Evolutionary conservation across 2,113 vertebrate species (phyloP), one percentile per base, ranked within the genome.

Genomic region (Gambusia holbrooki): DNA sequence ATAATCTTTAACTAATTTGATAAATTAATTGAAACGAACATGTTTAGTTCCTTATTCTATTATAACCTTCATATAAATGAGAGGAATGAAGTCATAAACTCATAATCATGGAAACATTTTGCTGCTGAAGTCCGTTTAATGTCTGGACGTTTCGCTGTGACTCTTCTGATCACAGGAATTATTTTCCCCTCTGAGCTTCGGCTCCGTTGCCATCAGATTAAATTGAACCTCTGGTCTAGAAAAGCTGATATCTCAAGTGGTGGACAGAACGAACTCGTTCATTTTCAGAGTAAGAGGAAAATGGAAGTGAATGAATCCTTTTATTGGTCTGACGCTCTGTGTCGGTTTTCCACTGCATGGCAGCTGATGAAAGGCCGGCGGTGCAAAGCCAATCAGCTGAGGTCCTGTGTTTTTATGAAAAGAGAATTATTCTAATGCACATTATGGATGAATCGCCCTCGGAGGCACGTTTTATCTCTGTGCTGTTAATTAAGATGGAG

Each of bases 401-500:
- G 84, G 84, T 82, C n/a, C 80, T 88, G 75, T 22, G 74, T 64
- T 87, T 78, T 76, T 79, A 54, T 85, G 68, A 87, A 91, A 91
- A 74, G 79, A 60, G 70, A 84, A 86, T 90, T 81, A 84, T 85
- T 87, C 69, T 71, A 82, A 80, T 71, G 68, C 28, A 45, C 45
- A 80, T 85, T 87, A 86, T 72, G 84, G 65, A 69, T 81, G 74
- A 81, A 84, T 85, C 82, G 77, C 67, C 63, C 81, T 83, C 70
- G n/a, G 40, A 84, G 79, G 79, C 76, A 81, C 77, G 80, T 75
- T 82, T 89, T 89, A 91, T 91, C 88, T 80, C 25, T 5, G 9
- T 69, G 15, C 74, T 66, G 79, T 79, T 91, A 89, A 90, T 91
- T 90, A 90, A 85, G 90, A 81, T 68, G 42, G 60, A 62, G 42